Evolutionary conservation across 1,140 invertebrate species (phyloP), one percentile per base, ranked within the genome.

Genomic region (Drosophila ogumai): DNA sequence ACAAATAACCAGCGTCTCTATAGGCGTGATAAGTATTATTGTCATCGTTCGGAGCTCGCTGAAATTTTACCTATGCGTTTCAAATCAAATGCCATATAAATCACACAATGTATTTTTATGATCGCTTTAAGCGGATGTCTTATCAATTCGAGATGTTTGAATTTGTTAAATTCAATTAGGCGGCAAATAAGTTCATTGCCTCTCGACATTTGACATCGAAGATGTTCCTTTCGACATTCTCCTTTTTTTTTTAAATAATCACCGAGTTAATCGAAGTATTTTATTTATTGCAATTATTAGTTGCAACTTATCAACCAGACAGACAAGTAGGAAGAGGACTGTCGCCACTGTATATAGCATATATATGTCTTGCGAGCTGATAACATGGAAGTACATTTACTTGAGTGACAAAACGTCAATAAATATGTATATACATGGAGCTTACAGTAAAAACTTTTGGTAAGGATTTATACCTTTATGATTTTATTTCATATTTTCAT

Each of bases 131-230:
- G 49, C 49, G 52, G 65, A 59, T 61, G 25, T 63, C 80, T 87
- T 85, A 85, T 85, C 82, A 81, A 50, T 63, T 68, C 13, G 34
- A 84, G 74, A 90, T 75, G 72, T 71, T 77, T 76, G 67, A 87
- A 87, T 87, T 87, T 87, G 84, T 87, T 88, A 76, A 84, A 78
- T 85, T 88, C 81, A 88, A 88, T 90, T 88, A 90, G 60, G 85
- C 85, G 81, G 76, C 71, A 88, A 88, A 88, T 85, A 75, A 64
- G 85, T 85, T 88, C 80, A 85, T 85, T 88, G 77, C 84, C 85
- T 65, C 73, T 57, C 82, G 85, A 81, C 85, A 78, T 85, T 81
- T 88, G 47, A 84, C 68, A 60, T 72, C 41, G 28, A 68, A 75
- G 43, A 55, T 56, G 49, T 47, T 34, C 22, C 49, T 13, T 40